Evolutionary conservation across 2,888 invertebrate species (phyloP).

Genomic region (Campoletis raptor): DNA sequence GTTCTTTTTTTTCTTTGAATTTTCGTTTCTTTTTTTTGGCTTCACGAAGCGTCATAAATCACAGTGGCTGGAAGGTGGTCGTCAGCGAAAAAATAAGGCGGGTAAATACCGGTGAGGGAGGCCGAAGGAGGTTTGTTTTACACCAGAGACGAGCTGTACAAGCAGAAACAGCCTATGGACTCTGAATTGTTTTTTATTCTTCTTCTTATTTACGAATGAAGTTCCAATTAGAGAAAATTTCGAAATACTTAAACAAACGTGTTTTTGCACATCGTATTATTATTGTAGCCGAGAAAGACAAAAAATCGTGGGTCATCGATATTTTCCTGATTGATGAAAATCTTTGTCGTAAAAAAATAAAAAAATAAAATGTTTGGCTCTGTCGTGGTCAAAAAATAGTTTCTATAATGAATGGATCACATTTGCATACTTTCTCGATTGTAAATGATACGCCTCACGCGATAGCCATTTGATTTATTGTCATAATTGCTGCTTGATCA

Average conservation of each 20-base stretch:
- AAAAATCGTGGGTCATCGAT: not conserved
- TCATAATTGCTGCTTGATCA: not conserved
- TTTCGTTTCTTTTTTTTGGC: conserved; percentile 69
- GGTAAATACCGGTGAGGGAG: conserved; percentile 79
- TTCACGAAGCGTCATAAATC: conserved; percentile 80
- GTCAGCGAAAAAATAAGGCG: conserved; percentile 83
- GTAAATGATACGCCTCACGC: not conserved
- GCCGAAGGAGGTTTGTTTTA: conserved; percentile 81
- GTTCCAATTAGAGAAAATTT: conserved; percentile 64
- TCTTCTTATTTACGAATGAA: conserved; percentile 59
- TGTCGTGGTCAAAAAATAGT: not conserved
- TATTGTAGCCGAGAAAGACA: not conserved
- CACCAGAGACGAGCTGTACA: conserved; percentile 72
- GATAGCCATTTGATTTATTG: not conserved
- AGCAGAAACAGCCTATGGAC: conserved; percentile 61
- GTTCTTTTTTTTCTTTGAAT: conserved; percentile 17
- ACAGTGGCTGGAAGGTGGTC: conserved; percentile 81
- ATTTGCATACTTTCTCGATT: not conserved
- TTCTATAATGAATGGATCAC: not conserved
- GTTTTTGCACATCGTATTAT: conserved; percentile 15
- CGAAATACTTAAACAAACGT: conserved; percentile 10
- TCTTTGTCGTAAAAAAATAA: not conserved
- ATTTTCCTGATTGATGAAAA: not conserved
- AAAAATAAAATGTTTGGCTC: not conserved
- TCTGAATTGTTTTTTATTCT: conserved; percentile 38